These are phyloP conservation scores for Pharmacophagus antenor DNA, from an alignment of 2,888 invertebrate genomes.

Conservation along the genomic window DNA sequence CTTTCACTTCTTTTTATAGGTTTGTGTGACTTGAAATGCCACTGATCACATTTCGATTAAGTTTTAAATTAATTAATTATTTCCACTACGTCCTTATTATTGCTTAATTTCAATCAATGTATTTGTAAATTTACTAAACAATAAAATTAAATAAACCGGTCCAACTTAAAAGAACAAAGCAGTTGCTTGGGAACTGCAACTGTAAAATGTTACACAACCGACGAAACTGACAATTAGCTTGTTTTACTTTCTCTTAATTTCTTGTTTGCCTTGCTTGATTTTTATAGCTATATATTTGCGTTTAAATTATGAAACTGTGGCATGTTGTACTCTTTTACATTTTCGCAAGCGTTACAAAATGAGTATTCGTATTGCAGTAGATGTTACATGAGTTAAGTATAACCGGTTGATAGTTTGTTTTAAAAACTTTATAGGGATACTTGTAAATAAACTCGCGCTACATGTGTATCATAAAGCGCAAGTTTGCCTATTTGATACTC, in stretches of 20 bases:
- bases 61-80: neutral
- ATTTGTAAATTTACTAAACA: no score
- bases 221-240: slow-evolving; percentile 12
- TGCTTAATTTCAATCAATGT: no score
- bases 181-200: neutral
- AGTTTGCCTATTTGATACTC: no score
- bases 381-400: neutral
- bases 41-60: neutral
- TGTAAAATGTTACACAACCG: slow-evolving; percentile 14
- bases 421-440: no score
- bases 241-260: slow-evolving; percentile 29
- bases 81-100: neutral
- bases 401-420: no score
- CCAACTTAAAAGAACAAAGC: neutral
- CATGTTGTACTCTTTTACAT: slow-evolving; percentile 1
- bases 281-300: slow-evolving; percentile 16
- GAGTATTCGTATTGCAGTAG: neutral
- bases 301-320: slow-evolving; percentile 11
- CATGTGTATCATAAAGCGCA: no score
- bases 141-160: neutral
- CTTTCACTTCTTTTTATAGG: slow-evolving; percentile 11
- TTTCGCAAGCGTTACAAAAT: slow-evolving; percentile 26
- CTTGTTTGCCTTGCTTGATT: slow-evolving; percentile 19
- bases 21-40: slow-evolving; percentile 4
- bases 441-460: no score